phyloP scores from a whole-genome alignment of 1,140 invertebrate species.

The Octopus bimaculoides region DNA sequence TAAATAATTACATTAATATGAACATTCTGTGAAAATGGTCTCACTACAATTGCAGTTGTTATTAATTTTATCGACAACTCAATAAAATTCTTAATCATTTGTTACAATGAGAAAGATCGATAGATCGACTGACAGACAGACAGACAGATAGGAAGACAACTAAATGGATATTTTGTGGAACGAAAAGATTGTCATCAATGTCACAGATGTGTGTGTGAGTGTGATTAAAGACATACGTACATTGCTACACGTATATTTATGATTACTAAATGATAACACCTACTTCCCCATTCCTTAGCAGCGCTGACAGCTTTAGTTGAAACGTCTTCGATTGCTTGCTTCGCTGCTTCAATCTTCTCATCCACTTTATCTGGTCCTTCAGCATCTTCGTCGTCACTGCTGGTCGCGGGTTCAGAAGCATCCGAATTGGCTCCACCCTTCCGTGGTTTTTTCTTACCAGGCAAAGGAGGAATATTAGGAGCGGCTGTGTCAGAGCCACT shows the following conservation, averaged over 20 bases:
- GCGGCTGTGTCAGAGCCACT: background rate
- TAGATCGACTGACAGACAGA: background rate
- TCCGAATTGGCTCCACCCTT: constrained; percentile 25
- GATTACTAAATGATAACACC: constrained; percentile 26
- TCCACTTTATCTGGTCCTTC: constrained; percentile 20
- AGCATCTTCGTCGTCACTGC: constrained; percentile 24
- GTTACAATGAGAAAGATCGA: background rate
- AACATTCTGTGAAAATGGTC: no score
- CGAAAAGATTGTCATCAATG: no score
- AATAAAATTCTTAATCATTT: no score
- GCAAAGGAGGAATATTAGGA: background rate
- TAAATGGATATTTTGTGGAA: no score
- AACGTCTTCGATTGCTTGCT: constrained; percentile 62
- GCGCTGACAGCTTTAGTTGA: constrained; percentile 88
- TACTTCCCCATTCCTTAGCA: constrained; percentile 80
- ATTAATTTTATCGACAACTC: no score
- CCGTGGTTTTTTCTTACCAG: constrained; percentile 20
- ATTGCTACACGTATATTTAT: no score
- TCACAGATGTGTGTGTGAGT: no score
- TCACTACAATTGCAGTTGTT: no score
- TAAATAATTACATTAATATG: no score
- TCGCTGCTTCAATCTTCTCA: constrained; percentile 23
- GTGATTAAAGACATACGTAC: no score
- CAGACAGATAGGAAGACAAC: background rate
- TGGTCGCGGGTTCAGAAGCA: constrained; percentile 22